phyloP scores from a whole-genome alignment of 2,888 invertebrate genomes.

The Temnothorax rugatulus region DNA sequence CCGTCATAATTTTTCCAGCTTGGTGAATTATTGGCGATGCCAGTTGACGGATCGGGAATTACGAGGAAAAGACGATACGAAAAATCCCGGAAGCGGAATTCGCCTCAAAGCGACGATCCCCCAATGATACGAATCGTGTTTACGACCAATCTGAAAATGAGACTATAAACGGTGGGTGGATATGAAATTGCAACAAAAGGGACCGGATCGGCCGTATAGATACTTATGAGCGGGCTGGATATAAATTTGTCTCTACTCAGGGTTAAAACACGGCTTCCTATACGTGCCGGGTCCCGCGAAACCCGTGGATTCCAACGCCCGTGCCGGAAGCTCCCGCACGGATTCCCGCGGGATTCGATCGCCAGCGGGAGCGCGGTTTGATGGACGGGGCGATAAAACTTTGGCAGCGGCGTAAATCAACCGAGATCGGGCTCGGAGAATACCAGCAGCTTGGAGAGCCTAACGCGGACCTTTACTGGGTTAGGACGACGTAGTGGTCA shows the following conservation, averaged over 20 bases:
- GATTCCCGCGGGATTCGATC: slow-evolving; percentile 61
- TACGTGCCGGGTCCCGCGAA: slow-evolving; percentile 54
- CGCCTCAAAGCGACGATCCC: not conserved
- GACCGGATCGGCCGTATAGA: not conserved
- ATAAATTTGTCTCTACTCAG: slow-evolving; percentile 65
- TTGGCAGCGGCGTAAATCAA: slow-evolving; percentile 81
- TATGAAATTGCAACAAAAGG: not conserved
- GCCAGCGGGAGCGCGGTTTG: slow-evolving; percentile 63
- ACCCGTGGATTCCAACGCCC: slow-evolving; percentile 51
- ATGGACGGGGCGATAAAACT: slow-evolving; percentile 81
- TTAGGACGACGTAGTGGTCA: slow-evolving; percentile 41
- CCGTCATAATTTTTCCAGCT: slow-evolving; percentile 13
- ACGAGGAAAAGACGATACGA: not conserved
- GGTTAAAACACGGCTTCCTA: slow-evolving; percentile 66
- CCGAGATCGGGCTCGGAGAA: slow-evolving; percentile 62
- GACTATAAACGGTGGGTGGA: not conserved
- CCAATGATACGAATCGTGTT: not conserved
- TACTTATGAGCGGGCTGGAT: slow-evolving; percentile 30
- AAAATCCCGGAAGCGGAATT: not conserved
- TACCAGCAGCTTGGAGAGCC: slow-evolving; percentile 61
- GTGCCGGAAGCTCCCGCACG: slow-evolving; percentile 21
- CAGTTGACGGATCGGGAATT: not conserved
- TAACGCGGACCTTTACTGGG: slow-evolving; percentile 45
- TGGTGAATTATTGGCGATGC: not conserved
- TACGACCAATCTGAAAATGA: slow-evolving; percentile 22